These are phyloP conservation scores for Martes flavigula DNA, from an alignment of 2,797 vertebrate genomes.

Conservation along the genomic window DNA sequence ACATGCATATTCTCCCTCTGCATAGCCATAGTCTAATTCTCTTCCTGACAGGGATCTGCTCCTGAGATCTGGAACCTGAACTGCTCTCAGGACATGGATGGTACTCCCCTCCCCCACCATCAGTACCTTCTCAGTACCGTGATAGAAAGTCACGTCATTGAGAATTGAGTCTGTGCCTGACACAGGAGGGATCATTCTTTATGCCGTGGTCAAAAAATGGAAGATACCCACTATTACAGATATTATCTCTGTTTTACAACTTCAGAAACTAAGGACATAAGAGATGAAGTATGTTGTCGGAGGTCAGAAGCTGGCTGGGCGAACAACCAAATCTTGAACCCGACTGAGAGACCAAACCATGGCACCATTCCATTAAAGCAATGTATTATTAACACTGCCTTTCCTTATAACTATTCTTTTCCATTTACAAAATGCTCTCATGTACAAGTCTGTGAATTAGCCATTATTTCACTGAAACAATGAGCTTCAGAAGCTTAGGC, in stretches of 20 bases:
- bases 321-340: not conserved
- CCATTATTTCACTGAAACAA: not conserved
- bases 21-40: not conserved
- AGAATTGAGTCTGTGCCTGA: not conserved
- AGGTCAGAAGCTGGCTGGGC: not conserved
- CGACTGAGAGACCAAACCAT: not conserved
- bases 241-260: not conserved
- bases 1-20: not conserved
- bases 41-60: not conserved
- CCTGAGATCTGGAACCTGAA: not conserved
- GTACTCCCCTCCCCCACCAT: no score
- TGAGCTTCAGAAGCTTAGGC: not conserved
- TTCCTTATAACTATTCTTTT: not conserved
- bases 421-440: not conserved
- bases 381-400: fast-evolving
- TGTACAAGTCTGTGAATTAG: not conserved
- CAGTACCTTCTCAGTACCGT: fast-evolving
- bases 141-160: fast-evolving
- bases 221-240: not conserved
- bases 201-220: not conserved
- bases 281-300: not conserved
- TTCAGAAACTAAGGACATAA: not conserved
- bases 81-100: fast-evolving
- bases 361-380: not conserved
- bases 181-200: not conserved